A percentile compares a stretch with the other conserved stretches of the same genome.
These are phyloP conservation scores for Chlamydotis undulata DNA, from an alignment of 2,113 vertebrate species.

Conservation along the genomic window DNA sequence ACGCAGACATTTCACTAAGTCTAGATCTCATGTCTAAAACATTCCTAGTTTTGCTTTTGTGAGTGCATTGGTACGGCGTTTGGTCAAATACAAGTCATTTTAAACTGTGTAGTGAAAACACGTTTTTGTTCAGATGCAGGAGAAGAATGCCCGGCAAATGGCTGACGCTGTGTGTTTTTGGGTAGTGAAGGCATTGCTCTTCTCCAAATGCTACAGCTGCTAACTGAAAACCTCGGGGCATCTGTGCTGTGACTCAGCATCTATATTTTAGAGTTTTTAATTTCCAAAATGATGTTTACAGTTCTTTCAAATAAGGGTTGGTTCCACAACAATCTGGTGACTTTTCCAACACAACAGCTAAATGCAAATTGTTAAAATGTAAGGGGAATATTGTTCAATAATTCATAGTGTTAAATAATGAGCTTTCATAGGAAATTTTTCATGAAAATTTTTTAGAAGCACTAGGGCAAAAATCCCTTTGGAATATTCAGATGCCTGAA, in stretches of 20 bases:
- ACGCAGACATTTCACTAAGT: not conserved
- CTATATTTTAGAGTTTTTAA: not conserved
- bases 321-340: not conserved
- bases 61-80: not conserved
- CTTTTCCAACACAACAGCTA: not conserved
- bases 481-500: not conserved
- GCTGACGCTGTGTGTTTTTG: not conserved
- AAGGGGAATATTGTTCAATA: not conserved
- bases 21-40: not conserved
- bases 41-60: not conserved
- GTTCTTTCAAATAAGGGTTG: not conserved
- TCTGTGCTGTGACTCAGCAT: conserved; percentile 31
- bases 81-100: not conserved
- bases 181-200: not conserved
- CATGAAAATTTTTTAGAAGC: not conserved
- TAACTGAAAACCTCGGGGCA: conserved; percentile 8
- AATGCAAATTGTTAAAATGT: not conserved
- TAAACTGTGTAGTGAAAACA: not conserved
- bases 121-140: not conserved
- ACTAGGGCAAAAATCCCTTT: not conserved
- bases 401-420: not conserved
- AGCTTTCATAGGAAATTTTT: not conserved
- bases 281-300: not conserved
- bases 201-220: conserved; percentile 30
- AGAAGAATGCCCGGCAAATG: not conserved